Percentiles rank a stretch among this genome's conserved stretches.
These are phyloP conservation scores for Acheta domesticus DNA, from an alignment of 2,888 invertebrate species.

Conservation along the genomic window DNA sequence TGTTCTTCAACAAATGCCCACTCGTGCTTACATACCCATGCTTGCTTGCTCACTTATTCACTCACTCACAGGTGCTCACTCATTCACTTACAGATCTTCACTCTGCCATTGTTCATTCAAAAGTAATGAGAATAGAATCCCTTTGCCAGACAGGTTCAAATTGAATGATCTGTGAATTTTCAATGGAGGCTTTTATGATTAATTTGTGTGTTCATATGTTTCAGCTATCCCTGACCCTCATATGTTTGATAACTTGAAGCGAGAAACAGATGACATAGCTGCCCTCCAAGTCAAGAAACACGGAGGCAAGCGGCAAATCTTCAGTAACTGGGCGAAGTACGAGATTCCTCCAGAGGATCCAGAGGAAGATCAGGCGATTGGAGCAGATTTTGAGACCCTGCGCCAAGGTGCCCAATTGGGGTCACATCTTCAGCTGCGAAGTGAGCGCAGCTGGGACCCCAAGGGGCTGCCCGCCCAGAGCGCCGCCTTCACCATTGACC, in stretches of 20 bases:
- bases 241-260: conserved; percentile 30
- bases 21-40: too few relatives aligned
- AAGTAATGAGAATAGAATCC: too few relatives aligned
- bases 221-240: conserved; percentile 22
- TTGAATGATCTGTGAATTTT: too few relatives aligned
- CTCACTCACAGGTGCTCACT: too few relatives aligned
- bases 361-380: conserved; percentile 22
- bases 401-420: conserved; percentile 19
- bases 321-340: conserved; percentile 33
- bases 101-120: neutral
- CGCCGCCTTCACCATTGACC: conserved; percentile 32
- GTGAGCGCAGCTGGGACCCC: conserved; percentile 34
- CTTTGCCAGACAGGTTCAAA: too few relatives aligned
- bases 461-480: conserved; percentile 28
- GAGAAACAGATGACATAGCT: conserved; percentile 33
- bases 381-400: conserved; percentile 26
- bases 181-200: neutral
- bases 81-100: neutral
- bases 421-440: conserved; percentile 34
- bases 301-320: conserved; percentile 29
- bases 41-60: too few relatives aligned
- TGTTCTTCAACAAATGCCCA: too few relatives aligned
- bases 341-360: conserved; percentile 26
- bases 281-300: conserved; percentile 29
- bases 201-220: neutral